A percentile compares a stretch with the other conserved stretches of the same genome.
Conservation (phyloP, 2,888 invertebrate genomes). For the Erynnis tages region DNA sequence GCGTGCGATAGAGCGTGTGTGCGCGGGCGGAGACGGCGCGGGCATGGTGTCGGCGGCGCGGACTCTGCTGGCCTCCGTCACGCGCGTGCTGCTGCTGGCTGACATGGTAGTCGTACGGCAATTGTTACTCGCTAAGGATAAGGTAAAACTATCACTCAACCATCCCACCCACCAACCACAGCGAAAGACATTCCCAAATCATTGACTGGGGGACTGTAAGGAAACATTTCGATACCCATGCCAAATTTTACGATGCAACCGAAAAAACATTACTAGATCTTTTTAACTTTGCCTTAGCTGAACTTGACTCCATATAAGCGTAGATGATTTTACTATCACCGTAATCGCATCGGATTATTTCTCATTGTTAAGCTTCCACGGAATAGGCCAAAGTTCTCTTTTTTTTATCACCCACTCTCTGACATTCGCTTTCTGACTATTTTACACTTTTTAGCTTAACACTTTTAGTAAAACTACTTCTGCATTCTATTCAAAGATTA, state of each 20-base stretch:
- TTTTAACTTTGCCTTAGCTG: constrained; percentile 17
- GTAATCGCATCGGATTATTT: constrained; percentile 14
- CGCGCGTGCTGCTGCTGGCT: constrained; percentile 96
- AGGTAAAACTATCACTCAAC: constrained; percentile 79
- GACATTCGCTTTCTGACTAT: constrained; percentile 17
- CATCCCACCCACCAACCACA: constrained; percentile 25
- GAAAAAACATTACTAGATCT: constrained; percentile 8
- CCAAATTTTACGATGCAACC: not conserved
- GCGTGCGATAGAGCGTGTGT: constrained; percentile 94
- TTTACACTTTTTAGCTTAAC: constrained; percentile 14
- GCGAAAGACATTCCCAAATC: constrained; percentile 22
- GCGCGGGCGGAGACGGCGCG: constrained; percentile 87
- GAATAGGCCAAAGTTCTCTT: constrained; percentile 20
- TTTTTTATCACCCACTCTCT: constrained; percentile 20
- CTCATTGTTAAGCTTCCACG: constrained; percentile 26
- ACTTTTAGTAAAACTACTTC: constrained; percentile 9
- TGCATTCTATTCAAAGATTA: not conserved
- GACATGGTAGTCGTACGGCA: constrained; percentile 99
- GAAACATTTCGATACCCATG: constrained; percentile 17
- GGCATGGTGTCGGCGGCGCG: constrained; percentile 95
- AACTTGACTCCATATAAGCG: constrained; percentile 6
- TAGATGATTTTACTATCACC: constrained; percentile 16
- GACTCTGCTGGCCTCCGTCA: constrained; percentile 96
- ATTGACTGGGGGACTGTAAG: constrained; percentile 22
- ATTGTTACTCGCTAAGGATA: constrained; percentile 96